Base-by-base conservation (phyloP, 2,888 invertebrate species). In the Steinernema carpocapsae region DNA sequence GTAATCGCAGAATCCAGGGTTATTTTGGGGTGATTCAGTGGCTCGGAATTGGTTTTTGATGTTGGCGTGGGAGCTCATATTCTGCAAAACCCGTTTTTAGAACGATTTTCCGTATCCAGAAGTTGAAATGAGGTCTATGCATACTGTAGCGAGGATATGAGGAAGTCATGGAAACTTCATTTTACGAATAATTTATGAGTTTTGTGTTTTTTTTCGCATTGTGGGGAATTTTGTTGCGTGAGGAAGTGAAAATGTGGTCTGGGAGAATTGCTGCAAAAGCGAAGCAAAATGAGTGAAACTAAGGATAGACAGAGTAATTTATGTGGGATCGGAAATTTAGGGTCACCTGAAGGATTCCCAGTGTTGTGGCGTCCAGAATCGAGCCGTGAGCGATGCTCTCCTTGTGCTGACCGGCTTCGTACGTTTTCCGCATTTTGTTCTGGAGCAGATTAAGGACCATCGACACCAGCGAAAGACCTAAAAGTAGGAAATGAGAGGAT, bases 381-480 rank as follows among this genome's bases (percentile, higher is more conserved):
- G 46, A 32, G 3, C 51, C 52, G 1, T 51, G 46, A 6, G 3
- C 46, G 19, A 42, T 22, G 22, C 52, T 56, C 7, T 46, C 74
- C 32, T 6, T 70, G 48, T 59, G 72, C 45, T 48, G 51, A 10
- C 83, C 83, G 0, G 83, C 80, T 59, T 83, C 83, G 72, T 83
- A 83, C 1, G 83, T 83, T 26, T 77, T 80, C 19, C 76, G 71
- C 76, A 76, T 76, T 70, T 78, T 79, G 80, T 80, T 82, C 75
- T 83, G 83, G 10, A 82, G 77, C 29, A 83, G 72, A 70, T 83
- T 83, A 51, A 83, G 80, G 59, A 83, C 82, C 83, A 84, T 84
- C 0, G 82, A 83, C 0, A 84, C 83, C 6, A 84, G 72, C 0
- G 81, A 81, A 7, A 82, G 43, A 12, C 97, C 97, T 83, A 97